Percentiles rank a stretch among this genome's conserved stretches.
Evolutionary conservation across 2,888 invertebrate species (phyloP).

Genomic region (Helicoverpa assulta): DNA sequence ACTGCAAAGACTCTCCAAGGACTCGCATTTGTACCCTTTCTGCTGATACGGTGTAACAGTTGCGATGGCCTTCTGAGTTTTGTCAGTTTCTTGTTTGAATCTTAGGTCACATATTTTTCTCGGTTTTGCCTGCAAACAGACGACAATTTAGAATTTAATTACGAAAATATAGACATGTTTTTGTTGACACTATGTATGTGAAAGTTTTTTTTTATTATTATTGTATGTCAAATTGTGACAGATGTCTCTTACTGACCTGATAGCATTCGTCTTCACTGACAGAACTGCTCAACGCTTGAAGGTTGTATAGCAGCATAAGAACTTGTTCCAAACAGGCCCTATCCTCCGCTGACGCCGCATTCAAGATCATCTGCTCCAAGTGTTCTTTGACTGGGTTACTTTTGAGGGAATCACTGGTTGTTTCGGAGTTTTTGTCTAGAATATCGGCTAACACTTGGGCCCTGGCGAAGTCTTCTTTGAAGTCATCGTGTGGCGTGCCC

Average conservation of each 20-base stretch:
- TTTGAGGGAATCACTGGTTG: conserved; percentile 84
- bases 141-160: conserved; percentile 41
- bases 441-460: conserved; percentile 86
- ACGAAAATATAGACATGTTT: not conserved
- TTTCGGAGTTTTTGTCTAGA: conserved; percentile 84
- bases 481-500: conserved; percentile 83
- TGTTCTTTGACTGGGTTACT: conserved; percentile 88
- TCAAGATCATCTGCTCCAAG: conserved; percentile 87
- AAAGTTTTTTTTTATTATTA: not conserved
- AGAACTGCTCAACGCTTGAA: conserved; percentile 89
- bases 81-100: conserved; percentile 83
- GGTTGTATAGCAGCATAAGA: conserved; percentile 90
- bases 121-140: conserved; percentile 82
- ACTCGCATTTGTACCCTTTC: conserved; percentile 86
- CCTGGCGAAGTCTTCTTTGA: conserved; percentile 88
- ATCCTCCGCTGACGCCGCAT: conserved; percentile 89
- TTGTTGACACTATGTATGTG: conserved; percentile 21
- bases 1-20: conserved; percentile 83
- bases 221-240: conserved; percentile 2
- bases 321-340: conserved; percentile 92
- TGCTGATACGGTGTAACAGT: conserved; percentile 91
- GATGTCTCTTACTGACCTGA: conserved; percentile 78
- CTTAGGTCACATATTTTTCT: conserved; percentile 83
- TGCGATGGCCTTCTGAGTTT: conserved; percentile 90
- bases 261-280: conserved; percentile 90